phyloP scores from a whole-genome alignment of 2,888 invertebrate species.

The Phengaris alcon region DNA sequence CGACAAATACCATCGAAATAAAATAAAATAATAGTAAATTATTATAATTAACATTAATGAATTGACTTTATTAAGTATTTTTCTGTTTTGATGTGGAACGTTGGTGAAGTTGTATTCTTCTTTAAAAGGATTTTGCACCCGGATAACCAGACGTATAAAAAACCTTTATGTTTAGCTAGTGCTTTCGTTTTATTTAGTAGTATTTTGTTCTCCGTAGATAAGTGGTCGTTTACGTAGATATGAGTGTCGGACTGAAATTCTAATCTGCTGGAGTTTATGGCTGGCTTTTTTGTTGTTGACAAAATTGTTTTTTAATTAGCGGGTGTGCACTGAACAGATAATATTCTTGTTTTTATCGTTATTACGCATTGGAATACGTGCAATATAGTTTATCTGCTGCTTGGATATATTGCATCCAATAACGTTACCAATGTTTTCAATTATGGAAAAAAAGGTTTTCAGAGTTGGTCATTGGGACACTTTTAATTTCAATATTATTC shows the following conservation, averaged over 20 bases:
- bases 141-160: conserved; percentile 34
- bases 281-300: conserved; percentile 20
- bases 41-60: conserved; percentile 9
- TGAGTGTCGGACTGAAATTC: conserved; percentile 33
- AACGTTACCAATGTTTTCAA: conserved; percentile 27
- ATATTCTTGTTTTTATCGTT: conserved; percentile 31
- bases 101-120: conserved; percentile 35
- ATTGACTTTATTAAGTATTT: conserved; percentile 33
- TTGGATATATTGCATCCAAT: conserved; percentile 29
- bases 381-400: conserved; percentile 35
- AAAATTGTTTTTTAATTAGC: conserved; percentile 36
- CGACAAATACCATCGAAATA: not conserved
- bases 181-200: conserved; percentile 38
- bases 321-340: conserved; percentile 35
- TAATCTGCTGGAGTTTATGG: conserved; percentile 29
- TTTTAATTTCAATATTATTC: conserved; percentile 36
- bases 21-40: conserved; percentile 5
- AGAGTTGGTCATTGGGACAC: conserved; percentile 1
- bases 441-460: conserved; percentile 8
- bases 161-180: conserved; percentile 35
- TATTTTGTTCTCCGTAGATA: conserved; percentile 38
- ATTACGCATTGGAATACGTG: conserved; percentile 32
- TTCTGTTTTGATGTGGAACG: conserved; percentile 32
- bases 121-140: conserved; percentile 36
- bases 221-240: conserved; percentile 39